Evolutionary conservation across 2,888 invertebrate genomes (phyloP).

Genomic region (Acleris emargana): DNA sequence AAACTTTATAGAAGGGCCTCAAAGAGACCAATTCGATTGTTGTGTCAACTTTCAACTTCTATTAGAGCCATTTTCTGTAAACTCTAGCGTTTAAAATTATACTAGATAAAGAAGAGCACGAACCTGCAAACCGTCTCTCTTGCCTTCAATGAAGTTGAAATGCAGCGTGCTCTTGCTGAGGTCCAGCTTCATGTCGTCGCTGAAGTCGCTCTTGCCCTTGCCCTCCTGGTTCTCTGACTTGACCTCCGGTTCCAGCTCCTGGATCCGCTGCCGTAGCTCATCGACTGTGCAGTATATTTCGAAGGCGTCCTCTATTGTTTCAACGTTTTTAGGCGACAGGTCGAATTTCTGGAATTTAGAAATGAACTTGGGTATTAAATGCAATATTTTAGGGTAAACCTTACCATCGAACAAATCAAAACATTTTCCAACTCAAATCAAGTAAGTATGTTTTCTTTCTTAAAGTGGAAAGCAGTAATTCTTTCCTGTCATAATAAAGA

Average conservation of each 20-base stretch:
- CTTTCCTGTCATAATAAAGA: too few species aligned
- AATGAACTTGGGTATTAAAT: background rate
- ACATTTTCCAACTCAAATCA: too few species aligned
- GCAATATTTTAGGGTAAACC: too few species aligned
- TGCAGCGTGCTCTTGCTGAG: conserved; percentile 73
- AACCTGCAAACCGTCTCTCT: conserved; percentile 75
- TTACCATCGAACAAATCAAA: too few species aligned
- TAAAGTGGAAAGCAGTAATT: too few species aligned
- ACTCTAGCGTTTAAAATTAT: too few species aligned
- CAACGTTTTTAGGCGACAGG: conserved; percentile 75
- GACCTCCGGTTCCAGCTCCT: conserved; percentile 71
- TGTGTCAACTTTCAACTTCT: too few species aligned
- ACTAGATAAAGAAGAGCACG: conserved; percentile 37
- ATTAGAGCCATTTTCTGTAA: too few species aligned
- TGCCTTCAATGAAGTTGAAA: conserved; percentile 79
- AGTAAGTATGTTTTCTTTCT: too few species aligned
- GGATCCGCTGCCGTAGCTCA: conserved; percentile 84
- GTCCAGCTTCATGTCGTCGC: conserved; percentile 62
- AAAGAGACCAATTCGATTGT: too few species aligned
- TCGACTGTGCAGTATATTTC: conserved; percentile 88
- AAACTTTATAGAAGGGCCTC: too few species aligned
- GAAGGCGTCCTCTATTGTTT: conserved; percentile 82
- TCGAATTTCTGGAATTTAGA: conserved; percentile 71
- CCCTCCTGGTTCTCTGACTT: conserved; percentile 47
- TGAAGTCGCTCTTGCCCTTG: conserved; percentile 56